Percentiles rank a stretch among this genome's conserved stretches.
These are phyloP conservation scores for Spinibarbus caldwelli DNA, from an alignment of 2,797 vertebrate species.

Conservation along the genomic window DNA sequence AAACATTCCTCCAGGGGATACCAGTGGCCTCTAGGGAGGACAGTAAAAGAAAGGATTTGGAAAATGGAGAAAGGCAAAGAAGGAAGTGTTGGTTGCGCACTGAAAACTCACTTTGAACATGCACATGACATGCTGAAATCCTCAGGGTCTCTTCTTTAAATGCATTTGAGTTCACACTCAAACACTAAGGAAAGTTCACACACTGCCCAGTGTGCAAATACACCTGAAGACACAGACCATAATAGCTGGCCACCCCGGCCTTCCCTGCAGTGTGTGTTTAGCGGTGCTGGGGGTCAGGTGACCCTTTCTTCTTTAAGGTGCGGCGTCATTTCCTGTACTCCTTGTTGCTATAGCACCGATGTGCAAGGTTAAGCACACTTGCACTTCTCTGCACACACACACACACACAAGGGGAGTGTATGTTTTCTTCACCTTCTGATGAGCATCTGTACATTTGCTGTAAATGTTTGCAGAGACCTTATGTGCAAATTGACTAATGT, in stretches of 20 bases:
- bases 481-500: neutral
- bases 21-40: neutral
- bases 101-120: neutral
- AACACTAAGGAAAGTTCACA: conserved; percentile 11
- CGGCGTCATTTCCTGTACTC: conserved; percentile 11
- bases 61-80: neutral
- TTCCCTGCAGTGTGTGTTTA: neutral
- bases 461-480: neutral
- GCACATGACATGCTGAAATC: neutral
- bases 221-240: conserved; percentile 38
- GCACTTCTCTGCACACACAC: neutral
- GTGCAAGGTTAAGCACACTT: conserved; percentile 25
- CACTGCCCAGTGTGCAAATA: conserved; percentile 33
- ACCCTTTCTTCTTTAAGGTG: conserved; percentile 7
- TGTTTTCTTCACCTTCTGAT: neutral
- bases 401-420: neutral
- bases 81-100: too few species aligned
- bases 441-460: neutral
- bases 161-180: neutral
- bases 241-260: neutral
- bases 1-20: conserved; percentile 20
- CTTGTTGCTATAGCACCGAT: conserved; percentile 4
- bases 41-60: neutral
- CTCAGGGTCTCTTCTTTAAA: neutral
- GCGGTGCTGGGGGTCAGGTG: neutral